Evolutionary conservation across 1,140 invertebrate genomes (phyloP), one percentile per base, ranked within the genome.

Genomic region (Drosophila pruinosa): DNA sequence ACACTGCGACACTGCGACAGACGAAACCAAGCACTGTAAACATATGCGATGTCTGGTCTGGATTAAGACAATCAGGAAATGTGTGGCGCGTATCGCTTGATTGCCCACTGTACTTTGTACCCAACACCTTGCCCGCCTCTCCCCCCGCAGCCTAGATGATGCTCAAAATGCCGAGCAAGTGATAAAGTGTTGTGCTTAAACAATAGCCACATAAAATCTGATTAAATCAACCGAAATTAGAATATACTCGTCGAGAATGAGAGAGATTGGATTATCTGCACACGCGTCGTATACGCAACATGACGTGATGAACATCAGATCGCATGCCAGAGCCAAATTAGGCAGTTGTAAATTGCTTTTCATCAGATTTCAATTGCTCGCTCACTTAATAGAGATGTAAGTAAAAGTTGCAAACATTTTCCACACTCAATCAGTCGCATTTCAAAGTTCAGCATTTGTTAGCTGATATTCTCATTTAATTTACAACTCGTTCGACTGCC

Each of bases 61-160:
- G 56, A 68, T 71, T 54, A 73, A 85, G 78, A 85, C 80, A 85
- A 85, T 85, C 47, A 77, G 76, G 77, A 77, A 86, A 85, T 80
- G 56, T 31, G 58, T 22, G 41, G n/a, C 48, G 5, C 48, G 15
- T 47, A 34, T 47, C 28, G 31, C 58, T 62, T 53, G 57, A 69
- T 63, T 47, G 21, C 47, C 14, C 22, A 4, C 24, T 28, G 47
- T 15, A 50, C 47, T 50, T 50, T 65, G 62, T 24, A 64, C 50
- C 43, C 53, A 39, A 28, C 8, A 62, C 58, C 45, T 38, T 26
- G 19, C 8, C n/a, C 6, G 5, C 21, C 21, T 8, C 58, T 7
- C 24, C 6, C 6, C 3, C 8, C 10, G n/a, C 19, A 31, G n/a
- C n/a, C 7, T 31, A 31, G 28, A 10, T 34, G 31, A 34, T 34